phyloP scores from a whole-genome alignment of 2,113 vertebrate genomes.

The Nansenia antarctica region DNA sequence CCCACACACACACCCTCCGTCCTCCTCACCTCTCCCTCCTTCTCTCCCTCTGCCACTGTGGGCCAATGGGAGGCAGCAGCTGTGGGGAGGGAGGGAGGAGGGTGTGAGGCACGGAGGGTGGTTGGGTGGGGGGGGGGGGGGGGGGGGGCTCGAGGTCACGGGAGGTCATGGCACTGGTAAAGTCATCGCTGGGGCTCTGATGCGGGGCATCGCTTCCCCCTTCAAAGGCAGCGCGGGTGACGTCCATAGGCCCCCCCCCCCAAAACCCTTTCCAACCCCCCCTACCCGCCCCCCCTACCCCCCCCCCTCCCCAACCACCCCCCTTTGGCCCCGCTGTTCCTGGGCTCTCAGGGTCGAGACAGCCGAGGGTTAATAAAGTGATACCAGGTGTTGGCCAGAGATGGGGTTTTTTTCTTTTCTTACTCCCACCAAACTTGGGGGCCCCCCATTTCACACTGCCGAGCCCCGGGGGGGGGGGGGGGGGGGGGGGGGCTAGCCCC shows the following conservation, averaged over 20 bases:
- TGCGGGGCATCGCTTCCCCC: conserved; percentile 68
- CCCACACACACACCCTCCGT: neutral
- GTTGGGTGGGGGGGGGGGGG: conserved; percentile 1
- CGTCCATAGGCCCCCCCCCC: conserved; percentile 51
- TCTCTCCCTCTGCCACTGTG: conserved; percentile 27
- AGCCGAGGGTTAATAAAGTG: conserved; percentile 82
- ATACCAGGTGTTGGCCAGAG: conserved; percentile 80
- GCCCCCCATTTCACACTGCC: conserved; percentile 67
- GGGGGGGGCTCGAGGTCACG: conserved; percentile 60
- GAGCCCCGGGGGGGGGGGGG: conserved; percentile 51
- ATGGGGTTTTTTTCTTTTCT: conserved; percentile 32
- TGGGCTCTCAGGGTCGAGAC: conserved; percentile 69
- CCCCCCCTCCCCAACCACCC: conserved; percentile 40
- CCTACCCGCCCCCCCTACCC: conserved; percentile 10
- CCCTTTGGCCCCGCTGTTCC: conserved; percentile 70
- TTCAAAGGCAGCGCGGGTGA: conserved; percentile 73
- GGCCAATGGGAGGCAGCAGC: conserved; percentile 71
- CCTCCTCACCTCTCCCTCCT: conserved; percentile 9
- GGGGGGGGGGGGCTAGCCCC: conserved; percentile 26
- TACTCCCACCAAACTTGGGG: conserved; percentile 58
- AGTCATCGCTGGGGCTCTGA: conserved; percentile 75
- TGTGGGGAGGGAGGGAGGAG: conserved; percentile 47
- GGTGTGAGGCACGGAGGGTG: conserved; percentile 15
- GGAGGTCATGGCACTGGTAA: conserved; percentile 78
- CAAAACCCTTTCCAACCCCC: conserved; percentile 28